Evolutionary conservation across 1,140 invertebrate genomes (phyloP), one percentile per base, ranked within the genome.

Genomic region (Cydia strobilella): DNA sequence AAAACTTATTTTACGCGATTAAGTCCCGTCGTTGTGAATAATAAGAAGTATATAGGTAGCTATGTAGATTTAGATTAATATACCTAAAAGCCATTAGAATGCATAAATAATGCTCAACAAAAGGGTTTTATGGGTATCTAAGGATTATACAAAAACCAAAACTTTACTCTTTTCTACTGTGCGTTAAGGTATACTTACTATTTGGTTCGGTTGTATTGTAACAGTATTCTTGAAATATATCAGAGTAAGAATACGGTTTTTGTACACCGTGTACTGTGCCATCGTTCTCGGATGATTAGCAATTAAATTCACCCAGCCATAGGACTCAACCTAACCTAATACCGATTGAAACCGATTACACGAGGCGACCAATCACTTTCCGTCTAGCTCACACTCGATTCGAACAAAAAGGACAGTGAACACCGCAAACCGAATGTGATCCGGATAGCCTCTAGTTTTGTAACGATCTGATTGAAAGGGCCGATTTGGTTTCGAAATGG

Each of bases 261-360:
- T 10, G 2, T 23, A 23, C 7, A 23, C 15, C 42, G 15, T 69
- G 5, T 69, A 69, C 65, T 69, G 27, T 69, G 31, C 59, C 51
- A 77, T 76, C 76, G 79, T 77, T 75, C 74, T 63, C 76, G 59
- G 69, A 74, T 75, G 76, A 80, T 80, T 80, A 80, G 74, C 79
- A 80, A 80, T 80, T 77, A 80, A 77, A 80, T 76, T 77, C 69
- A n/a, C 62, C 6, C 23, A 75, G 76, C 54, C 73, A 76, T 69
- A 69, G 73, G 71, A 31, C 42, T 35, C 5, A 18, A 35, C 65
- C 65, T 35, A 18, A 65, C 65, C 65, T 69, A 69, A 69, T 69
- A 69, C 65, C 65, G n/a, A 20, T 35, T 9, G 27, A 39, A 69
- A 69, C 31, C 27, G 65, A 69, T 69, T 18, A 69, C 27, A 15